phyloP scores from a whole-genome alignment of 2,888 invertebrate genomes.

The Icerya purchasi region DNA sequence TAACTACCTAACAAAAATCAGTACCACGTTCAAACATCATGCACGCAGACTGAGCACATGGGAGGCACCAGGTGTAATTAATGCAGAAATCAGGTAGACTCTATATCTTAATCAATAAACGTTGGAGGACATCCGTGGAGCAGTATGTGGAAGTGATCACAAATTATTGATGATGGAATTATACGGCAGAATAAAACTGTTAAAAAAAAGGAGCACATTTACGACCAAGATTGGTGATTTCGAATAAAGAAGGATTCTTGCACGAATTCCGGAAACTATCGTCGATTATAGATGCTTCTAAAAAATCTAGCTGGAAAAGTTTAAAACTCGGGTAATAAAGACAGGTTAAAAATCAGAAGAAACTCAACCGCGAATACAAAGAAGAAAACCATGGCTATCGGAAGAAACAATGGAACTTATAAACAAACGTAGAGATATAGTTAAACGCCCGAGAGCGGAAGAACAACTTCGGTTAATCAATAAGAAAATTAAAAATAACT shows the following conservation, averaged over 20 bases:
- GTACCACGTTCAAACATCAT: background rate
- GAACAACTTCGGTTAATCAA: background rate
- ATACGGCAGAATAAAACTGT: no score
- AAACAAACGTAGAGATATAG: background rate
- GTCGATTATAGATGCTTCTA: background rate
- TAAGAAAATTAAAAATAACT: background rate
- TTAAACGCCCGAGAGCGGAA: background rate
- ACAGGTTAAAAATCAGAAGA: background rate
- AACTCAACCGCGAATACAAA: background rate
- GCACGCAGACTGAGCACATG: background rate
- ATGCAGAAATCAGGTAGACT: no score
- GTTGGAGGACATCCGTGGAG: background rate
- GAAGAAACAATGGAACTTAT: background rate
- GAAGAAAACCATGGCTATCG: background rate
- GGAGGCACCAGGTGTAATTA: background rate
- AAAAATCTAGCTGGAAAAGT: background rate
- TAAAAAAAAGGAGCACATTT: no score
- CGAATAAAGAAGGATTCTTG: no score
- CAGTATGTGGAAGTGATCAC: background rate
- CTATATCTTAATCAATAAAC: background rate
- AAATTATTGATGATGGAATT: background rate
- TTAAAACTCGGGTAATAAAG: background rate
- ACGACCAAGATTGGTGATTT: no score
- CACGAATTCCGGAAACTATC: background rate
- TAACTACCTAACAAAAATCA: background rate